Evolutionary conservation across 2,797 vertebrate genomes (phyloP), one percentile per base, ranked within the genome.

Genomic region (Linurgus olivaceus): DNA sequence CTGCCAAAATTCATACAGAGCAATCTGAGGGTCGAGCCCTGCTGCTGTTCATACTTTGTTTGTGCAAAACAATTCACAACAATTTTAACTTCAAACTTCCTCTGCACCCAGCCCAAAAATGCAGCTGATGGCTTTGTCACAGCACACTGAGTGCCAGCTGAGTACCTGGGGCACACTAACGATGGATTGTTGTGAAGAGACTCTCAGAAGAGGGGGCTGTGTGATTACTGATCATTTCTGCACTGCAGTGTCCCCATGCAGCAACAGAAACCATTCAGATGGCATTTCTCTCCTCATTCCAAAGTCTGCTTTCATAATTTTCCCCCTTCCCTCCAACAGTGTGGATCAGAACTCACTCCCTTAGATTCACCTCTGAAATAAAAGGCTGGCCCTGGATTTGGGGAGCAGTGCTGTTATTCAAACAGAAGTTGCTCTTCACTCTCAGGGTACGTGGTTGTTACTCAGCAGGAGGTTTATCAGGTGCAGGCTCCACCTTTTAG

Each of bases 171-270:
- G 28, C 52, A 70, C 31, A 4, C 4, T 10, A 19, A 10, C 0
- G 7, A 40, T 20, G 44, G 31, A 21, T 73, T 51, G 17, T n/a
- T 45, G 29, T 40, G 72, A 48, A 18, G 28, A 73, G 25, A 5
- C 75, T 91, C 87, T 70, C 85, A 66, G 90, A 55, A 85, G 87
- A 63, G 79, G 79, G 85, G 82, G 68, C 68, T 74, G 26, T 88
- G 19, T 35, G 48, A 79, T 86, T 57, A 18, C 70, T 78, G 81
- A 70, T 11, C 12, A 23, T 51, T 75, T 50, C 40, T 75, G 73
- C 73, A 47, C 13, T n/a, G 40, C 81, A 44, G 8, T 6, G 15
- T 72, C 28, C 57, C 65, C 50, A 44, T 61, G 72, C 76, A 90
- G 50, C 51, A 47, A 57, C 25, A 81, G 58, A 55, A 74, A 67